These are phyloP conservation scores for Pseudomyrmex dendroicus DNA, from an alignment of 1,140 invertebrate genomes.

Conservation along the genomic window DNA sequence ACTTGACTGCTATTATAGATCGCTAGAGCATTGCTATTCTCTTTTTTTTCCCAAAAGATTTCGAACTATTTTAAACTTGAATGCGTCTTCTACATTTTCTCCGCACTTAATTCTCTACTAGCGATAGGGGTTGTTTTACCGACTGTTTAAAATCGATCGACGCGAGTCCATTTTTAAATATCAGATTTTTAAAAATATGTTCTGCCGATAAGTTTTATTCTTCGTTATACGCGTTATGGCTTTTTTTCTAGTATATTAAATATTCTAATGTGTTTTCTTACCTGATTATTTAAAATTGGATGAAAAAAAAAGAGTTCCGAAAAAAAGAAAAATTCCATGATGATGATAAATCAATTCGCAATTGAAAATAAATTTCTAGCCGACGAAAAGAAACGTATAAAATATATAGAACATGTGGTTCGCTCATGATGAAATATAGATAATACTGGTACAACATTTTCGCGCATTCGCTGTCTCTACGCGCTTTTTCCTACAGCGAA, in stretches of 20 bases:
- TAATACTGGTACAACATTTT: slow-evolving; percentile 42
- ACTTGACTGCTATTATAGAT: slow-evolving; percentile 25
- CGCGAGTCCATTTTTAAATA: background rate
- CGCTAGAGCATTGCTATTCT: slow-evolving; percentile 20
- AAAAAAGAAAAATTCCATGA: too few species aligned
- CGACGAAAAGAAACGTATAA: slow-evolving; percentile 6
- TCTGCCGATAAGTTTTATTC: background rate
- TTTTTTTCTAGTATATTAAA: background rate
- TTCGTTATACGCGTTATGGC: too few species aligned
- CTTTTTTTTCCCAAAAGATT: background rate
- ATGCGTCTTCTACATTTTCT: background rate
- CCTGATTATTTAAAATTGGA: too few species aligned
- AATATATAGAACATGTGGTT: slow-evolving; percentile 7
- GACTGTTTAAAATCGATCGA: slow-evolving; percentile 21
- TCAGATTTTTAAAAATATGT: background rate
- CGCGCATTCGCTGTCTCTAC: slow-evolving; percentile 24
- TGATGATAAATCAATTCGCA: too few species aligned
- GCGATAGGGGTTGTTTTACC: background rate
- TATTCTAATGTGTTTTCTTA: background rate
- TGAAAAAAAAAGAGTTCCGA: too few species aligned
- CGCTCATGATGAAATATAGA: too few species aligned
- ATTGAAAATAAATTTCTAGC: too few species aligned
- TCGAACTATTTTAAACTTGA: slow-evolving; percentile 15
- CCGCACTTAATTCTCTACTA: slow-evolving; percentile 20
- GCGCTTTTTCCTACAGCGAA: slow-evolving; percentile 31